These are phyloP conservation scores for Orycteropus afer DNA, from an alignment of 2,113 vertebrate genomes.

Conservation along the genomic window DNA sequence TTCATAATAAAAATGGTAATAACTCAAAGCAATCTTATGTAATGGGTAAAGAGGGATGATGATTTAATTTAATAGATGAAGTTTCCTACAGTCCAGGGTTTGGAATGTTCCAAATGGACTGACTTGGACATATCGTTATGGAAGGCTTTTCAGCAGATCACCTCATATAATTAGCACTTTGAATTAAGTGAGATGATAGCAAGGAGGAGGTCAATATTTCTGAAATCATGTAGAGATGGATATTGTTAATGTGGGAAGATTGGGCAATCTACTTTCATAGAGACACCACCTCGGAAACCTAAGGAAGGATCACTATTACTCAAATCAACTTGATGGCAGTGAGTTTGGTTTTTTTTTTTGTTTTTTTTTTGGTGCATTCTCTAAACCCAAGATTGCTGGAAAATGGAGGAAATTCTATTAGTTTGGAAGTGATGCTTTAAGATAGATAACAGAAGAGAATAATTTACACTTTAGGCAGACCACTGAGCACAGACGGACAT, in stretches of 20 bases:
- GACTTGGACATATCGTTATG: not conserved
- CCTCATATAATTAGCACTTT: not conserved
- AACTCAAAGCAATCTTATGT: not conserved
- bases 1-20: not conserved
- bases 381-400: not conserved
- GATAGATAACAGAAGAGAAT: not conserved
- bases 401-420: not conserved
- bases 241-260: not conserved
- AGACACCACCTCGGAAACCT: no score
- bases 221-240: not conserved
- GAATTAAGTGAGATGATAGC: not conserved
- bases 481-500: not conserved
- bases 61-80: not conserved
- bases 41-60: not conserved
- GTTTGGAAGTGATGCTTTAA: not conserved
- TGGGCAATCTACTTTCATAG: no score
- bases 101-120: not conserved
- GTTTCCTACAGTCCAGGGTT: not conserved
- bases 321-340: no score
- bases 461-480: constrained; percentile 19
- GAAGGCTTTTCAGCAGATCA: not conserved
- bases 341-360: no score
- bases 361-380: no score
- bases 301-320: no score
- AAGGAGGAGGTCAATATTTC: not conserved